Conservation (phyloP, 2,888 invertebrate species). For the Pandemis heparana region DNA sequence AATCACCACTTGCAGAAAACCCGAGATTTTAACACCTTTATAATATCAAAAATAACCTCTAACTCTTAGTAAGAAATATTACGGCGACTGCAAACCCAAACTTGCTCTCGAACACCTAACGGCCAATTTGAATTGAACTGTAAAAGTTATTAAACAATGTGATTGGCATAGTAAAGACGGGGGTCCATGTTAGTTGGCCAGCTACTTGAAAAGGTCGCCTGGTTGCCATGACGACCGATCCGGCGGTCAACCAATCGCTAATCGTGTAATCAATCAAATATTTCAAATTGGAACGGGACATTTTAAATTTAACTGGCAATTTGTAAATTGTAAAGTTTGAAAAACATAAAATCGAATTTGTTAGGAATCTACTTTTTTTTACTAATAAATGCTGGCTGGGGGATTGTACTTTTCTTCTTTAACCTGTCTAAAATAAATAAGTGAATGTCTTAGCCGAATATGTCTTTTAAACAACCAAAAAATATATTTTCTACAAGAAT, state of each 20-base stretch:
- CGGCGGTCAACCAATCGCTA: constrained; percentile 67
- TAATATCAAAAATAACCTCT: constrained; percentile 46
- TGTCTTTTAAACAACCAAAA: no score
- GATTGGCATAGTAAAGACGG: constrained; percentile 47
- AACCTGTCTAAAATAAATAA: no score
- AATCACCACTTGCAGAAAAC: constrained; percentile 79
- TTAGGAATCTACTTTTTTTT: no score
- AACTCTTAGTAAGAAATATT: constrained; percentile 34
- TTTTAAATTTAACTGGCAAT: constrained; percentile 27
- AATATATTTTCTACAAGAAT: background rate
- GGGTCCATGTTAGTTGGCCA: constrained; percentile 57
- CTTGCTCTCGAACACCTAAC: constrained; percentile 50
- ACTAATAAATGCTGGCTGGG: background rate
- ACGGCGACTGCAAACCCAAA: constrained; percentile 45
- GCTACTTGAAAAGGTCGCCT: constrained; percentile 49
- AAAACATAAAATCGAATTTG: background rate
- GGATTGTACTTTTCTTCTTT: no score
- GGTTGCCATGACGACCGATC: constrained; percentile 60
- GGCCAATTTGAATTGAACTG: constrained; percentile 60
- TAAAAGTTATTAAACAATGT: constrained; percentile 54
- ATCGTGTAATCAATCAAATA: constrained; percentile 73
- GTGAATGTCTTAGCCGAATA: no score
- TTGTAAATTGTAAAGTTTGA: background rate
- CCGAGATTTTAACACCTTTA: constrained; percentile 42
- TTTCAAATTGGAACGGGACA: constrained; percentile 54